Evolutionary conservation across 2,888 invertebrate genomes (phyloP).

Genomic region (Aelia acuminata): DNA sequence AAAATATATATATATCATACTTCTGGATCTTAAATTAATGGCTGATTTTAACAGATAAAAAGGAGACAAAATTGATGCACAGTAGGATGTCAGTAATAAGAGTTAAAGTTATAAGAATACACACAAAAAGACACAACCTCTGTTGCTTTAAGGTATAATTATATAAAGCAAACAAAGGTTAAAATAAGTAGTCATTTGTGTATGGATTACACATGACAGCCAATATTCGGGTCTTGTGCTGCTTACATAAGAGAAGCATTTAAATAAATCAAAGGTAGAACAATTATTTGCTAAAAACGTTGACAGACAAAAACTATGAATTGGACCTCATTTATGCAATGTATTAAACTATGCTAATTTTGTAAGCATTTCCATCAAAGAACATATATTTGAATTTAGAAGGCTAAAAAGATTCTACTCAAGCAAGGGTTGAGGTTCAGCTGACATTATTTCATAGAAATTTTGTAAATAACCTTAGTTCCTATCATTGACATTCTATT

Average conservation of each 20-base stretch:
- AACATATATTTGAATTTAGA: no score
- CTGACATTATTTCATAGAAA: neutral
- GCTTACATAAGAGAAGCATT: no score
- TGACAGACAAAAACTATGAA: neutral
- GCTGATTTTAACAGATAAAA: neutral
- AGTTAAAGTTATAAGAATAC: neutral
- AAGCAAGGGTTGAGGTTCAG: neutral
- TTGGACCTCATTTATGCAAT: neutral
- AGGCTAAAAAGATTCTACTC: neutral
- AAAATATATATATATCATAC: neutral
- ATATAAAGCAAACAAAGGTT: neutral
- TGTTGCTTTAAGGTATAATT: neutral
- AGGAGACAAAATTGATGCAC: neutral
- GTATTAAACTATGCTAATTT: neutral
- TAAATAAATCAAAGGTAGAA: no score
- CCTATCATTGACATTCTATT: neutral
- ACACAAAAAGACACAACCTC: neutral
- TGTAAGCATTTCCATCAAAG: neutral
- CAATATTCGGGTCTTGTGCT: no score
- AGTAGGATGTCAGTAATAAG: neutral
- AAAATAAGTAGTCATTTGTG: no score
- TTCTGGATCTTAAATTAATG: neutral
- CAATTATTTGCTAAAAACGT: neutral
- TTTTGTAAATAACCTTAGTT: neutral
- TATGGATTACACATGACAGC: no score